Percentiles rank a stretch among this genome's conserved stretches.
Conservation (phyloP, 2,888 invertebrate genomes). For the Lumbricus terrestris region DNA sequence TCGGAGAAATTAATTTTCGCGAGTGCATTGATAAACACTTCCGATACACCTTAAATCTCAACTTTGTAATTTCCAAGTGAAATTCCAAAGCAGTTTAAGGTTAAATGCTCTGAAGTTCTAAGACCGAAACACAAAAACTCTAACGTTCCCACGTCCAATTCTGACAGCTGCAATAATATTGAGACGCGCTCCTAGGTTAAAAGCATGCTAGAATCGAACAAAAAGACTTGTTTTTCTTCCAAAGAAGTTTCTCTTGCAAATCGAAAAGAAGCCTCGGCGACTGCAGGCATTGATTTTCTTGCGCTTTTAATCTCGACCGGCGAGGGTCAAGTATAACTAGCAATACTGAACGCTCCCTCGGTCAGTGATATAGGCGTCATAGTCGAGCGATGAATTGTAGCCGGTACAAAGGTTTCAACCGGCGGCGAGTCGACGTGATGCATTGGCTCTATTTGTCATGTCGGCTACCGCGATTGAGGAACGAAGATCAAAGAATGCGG, state of each 20-base stretch:
- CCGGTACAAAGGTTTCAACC: neutral
- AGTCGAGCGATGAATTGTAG: neutral
- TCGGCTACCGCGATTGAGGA: neutral
- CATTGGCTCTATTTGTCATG: neutral
- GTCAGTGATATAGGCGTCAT: neutral
- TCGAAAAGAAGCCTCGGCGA: neutral
- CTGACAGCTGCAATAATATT: neutral
- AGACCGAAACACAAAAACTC: neutral
- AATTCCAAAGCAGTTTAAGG: neutral
- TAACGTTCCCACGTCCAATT: neutral
- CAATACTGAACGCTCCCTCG: neutral
- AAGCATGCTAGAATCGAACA: neutral
- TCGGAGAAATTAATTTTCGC: too few relatives aligned
- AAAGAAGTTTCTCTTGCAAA: neutral
- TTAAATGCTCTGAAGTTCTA: neutral
- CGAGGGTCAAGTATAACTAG: neutral
- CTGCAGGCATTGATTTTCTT: neutral
- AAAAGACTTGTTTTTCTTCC: neutral
- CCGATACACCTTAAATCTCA: too few relatives aligned
- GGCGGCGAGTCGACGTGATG: neutral
- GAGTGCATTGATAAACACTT: too few relatives aligned
- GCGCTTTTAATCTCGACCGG: neutral
- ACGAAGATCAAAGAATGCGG: neutral
- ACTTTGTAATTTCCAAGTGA: too few relatives aligned
- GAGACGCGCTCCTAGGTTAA: too few relatives aligned